phyloP scores from a whole-genome alignment of 1,140 invertebrate genomes.

The Eumeta japonica region DNA sequence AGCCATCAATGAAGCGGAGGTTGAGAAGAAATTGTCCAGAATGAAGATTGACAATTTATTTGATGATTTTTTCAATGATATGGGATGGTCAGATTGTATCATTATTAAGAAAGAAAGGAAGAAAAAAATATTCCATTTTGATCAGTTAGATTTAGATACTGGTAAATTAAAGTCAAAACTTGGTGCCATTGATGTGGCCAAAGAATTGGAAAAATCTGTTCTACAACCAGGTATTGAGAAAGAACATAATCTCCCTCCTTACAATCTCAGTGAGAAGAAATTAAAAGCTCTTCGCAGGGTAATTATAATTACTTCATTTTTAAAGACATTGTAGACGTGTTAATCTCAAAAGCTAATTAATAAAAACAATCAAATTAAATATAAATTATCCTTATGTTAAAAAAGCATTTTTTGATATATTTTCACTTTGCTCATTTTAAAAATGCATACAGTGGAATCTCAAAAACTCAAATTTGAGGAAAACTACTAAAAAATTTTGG shows the following conservation, averaged over 20 bases:
- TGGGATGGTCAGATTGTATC: slow-evolving; percentile 30
- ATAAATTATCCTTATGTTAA: slow-evolving; percentile 3
- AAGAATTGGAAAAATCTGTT: slow-evolving; percentile 65
- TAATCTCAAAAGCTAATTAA: neutral
- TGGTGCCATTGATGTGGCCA: slow-evolving; percentile 55
- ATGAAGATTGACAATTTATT: slow-evolving; percentile 35
- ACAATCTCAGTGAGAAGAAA: slow-evolving; percentile 61
- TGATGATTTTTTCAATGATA: slow-evolving; percentile 40
- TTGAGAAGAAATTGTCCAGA: slow-evolving; percentile 32
- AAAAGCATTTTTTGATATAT: slow-evolving; percentile 6
- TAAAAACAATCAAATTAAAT: slow-evolving; percentile 2
- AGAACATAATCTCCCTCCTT: slow-evolving; percentile 61
- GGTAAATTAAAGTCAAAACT: slow-evolving; percentile 48
- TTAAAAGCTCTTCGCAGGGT: slow-evolving; percentile 64
- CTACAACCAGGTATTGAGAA: slow-evolving; percentile 68
- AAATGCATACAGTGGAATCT: too few relatives aligned
- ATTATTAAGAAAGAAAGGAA: slow-evolving; percentile 22
- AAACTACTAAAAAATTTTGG: too few relatives aligned
- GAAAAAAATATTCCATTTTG: slow-evolving; percentile 30
- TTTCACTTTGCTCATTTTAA: slow-evolving; percentile 2
- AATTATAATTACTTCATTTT: slow-evolving; percentile 15
- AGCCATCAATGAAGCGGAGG: slow-evolving; percentile 22
- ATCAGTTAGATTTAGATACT: slow-evolving; percentile 48
- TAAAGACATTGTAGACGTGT: too few relatives aligned
- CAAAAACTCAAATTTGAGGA: too few relatives aligned